phyloP scores from a whole-genome alignment of 2,888 invertebrate genomes.

The Seira musarum region DNA sequence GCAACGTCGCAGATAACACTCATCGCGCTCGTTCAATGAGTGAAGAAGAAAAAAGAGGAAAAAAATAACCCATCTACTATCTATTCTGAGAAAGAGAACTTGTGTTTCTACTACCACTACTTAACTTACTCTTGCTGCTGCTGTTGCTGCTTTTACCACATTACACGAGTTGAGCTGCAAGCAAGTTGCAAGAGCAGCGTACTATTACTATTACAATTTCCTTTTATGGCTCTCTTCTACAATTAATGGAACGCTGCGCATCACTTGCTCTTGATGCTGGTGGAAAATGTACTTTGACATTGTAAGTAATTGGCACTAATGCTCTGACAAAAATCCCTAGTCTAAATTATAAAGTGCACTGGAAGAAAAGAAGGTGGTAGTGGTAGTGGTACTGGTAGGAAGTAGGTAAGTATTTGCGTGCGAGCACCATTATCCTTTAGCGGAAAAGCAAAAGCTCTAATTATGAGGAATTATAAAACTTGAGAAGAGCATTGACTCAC shows the following conservation, averaged over 20 bases:
- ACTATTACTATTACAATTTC: slow-evolving; percentile 16
- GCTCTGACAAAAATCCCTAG: slow-evolving; percentile 34
- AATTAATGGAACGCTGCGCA: slow-evolving; percentile 18
- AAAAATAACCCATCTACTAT: background rate
- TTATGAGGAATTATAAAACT: slow-evolving; percentile 12
- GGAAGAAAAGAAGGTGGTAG: background rate
- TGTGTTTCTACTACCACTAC: too few relatives aligned
- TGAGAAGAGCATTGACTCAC: background rate
- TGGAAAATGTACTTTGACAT: slow-evolving; percentile 39
- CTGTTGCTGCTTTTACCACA: background rate
- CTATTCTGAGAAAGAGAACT: background rate
- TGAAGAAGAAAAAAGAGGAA: background rate
- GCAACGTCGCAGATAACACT: slow-evolving; percentile 9
- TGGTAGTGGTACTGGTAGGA: background rate
- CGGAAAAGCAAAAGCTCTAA: background rate
- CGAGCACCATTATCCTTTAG: background rate
- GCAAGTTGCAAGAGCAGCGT: background rate
- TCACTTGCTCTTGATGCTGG: slow-evolving; percentile 26
- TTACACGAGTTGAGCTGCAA: too few relatives aligned
- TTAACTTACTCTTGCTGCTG: background rate
- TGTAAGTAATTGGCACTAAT: slow-evolving; percentile 44
- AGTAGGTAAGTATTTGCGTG: too few relatives aligned
- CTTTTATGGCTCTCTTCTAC: slow-evolving; percentile 21
- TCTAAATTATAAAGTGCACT: slow-evolving; percentile 16
- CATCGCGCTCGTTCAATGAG: background rate